A percentile compares a stretch with the other conserved stretches of the same genome.
These are phyloP conservation scores for Fregata magnificens DNA, from an alignment of 2,113 vertebrate genomes.

Conservation along the genomic window DNA sequence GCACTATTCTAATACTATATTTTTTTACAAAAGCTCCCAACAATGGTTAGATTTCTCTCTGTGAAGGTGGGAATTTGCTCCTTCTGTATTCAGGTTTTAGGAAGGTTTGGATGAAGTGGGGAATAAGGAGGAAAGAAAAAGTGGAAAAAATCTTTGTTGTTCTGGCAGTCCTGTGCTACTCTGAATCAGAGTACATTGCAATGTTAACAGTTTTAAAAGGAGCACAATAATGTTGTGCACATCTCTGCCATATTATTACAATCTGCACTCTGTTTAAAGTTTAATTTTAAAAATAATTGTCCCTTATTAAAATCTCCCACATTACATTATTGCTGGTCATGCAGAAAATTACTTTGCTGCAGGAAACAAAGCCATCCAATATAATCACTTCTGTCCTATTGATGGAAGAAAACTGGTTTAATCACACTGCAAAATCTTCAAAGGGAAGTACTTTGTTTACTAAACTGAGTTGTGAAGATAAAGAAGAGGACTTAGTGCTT, in stretches of 20 bases:
- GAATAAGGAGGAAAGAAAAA: background rate
- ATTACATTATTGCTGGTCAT: constrained; percentile 72
- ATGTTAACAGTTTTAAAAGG: constrained; percentile 27
- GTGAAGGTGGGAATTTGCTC: background rate
- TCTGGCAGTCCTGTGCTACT: background rate
- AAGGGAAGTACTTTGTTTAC: constrained; percentile 46
- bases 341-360: constrained; percentile 79
- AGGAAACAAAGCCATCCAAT: constrained; percentile 68
- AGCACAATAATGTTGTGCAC: constrained; percentile 1
- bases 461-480: constrained; percentile 13
- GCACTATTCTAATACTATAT: background rate
- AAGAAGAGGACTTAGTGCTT: background rate
- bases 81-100: background rate
- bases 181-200: background rate
- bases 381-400: constrained; percentile 50
- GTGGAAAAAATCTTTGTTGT: background rate
- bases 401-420: constrained; percentile 69
- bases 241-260: constrained; percentile 49
- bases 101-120: background rate
- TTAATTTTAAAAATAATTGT: constrained; percentile 79
- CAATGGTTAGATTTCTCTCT: background rate
- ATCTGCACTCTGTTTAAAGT: constrained; percentile 67
- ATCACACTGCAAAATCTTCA: constrained; percentile 63
- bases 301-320: constrained; percentile 70
- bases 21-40: background rate